Conservation (phyloP, 2,113 vertebrate genomes). For the Ivindomyrus marchei region DNA sequence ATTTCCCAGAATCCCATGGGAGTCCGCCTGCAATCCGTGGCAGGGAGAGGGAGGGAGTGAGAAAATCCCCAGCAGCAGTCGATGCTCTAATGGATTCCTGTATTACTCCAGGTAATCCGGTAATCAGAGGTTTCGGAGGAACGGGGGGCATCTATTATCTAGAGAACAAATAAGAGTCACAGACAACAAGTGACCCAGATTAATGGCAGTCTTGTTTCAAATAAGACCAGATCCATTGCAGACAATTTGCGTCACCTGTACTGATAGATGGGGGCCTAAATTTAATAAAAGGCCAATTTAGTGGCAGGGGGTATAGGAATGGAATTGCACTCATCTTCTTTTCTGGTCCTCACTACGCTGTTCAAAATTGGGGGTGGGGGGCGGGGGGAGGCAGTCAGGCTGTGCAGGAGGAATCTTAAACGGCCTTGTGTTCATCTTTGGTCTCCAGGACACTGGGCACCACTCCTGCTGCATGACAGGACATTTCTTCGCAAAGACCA, state of each 20-base stretch:
- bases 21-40: conserved; percentile 13
- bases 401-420: conserved; percentile 10
- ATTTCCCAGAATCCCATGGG: conserved; percentile 29
- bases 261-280: conserved; percentile 57
- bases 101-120: conserved; percentile 47
- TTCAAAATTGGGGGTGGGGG: conserved; percentile 34
- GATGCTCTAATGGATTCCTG: conserved; percentile 54
- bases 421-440: neutral
- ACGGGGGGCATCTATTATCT: conserved; percentile 51
- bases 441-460: conserved; percentile 17
- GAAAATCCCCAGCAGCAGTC: conserved; percentile 37
- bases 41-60: conserved; percentile 23
- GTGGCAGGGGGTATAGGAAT: conserved; percentile 36
- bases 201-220: conserved; percentile 56
- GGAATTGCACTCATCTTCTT: conserved; percentile 41
- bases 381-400: conserved; percentile 12
- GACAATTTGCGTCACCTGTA: conserved; percentile 54
- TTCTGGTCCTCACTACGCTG: conserved; percentile 26
- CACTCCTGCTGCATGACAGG: neutral
- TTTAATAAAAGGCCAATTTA: conserved; percentile 62
- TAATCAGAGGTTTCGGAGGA: conserved; percentile 50
- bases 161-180: conserved; percentile 54
- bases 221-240: conserved; percentile 50
- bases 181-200: conserved; percentile 56
- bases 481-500: neutral